Evolutionary conservation across 2,888 invertebrate species (phyloP), one percentile per base, ranked within the genome.

Genomic region (Harpalus rubripes): DNA sequence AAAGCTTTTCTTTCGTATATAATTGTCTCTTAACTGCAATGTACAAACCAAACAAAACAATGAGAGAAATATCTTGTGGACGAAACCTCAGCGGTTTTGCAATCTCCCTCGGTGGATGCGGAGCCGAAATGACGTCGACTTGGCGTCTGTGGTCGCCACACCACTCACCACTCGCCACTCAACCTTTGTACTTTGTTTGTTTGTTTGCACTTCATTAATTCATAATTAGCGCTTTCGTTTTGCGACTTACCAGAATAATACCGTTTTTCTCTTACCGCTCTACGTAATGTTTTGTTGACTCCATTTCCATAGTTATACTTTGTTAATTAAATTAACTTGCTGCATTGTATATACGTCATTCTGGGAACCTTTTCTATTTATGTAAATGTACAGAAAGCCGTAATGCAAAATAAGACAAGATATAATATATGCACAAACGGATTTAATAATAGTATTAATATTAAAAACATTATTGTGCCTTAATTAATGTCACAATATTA

Each of bases 161-260:
- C 68, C 26, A 68, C 39, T 68, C 15, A 41, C 18, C 72, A 52
- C 44, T 52, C 44, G 15, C 18, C 72, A 52, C 44, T 52, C 44
- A 7, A 7, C 41, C 72, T 74, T 74, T 74, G 72, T 74, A 74
- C 72, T 74, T 74, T 74, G 72, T 78, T 78, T 74, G 72, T 78
- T 78, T 78, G 78, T 78, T 56, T 78, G 56, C 78, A 78, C 56
- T 78, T 78, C 78, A 78, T 78, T 78, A 78, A 78, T 78, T 78
- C 78, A 78, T 78, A 78, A 78, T 78, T 78, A 78, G 78, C 78
- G 32, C 58, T 78, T 78, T 78, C 72, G 44, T 74, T 74, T 18
- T 74, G 72, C 10, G 72, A 74, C 72, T 74, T 74, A 52, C 72
- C 26, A 44, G 72, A 74, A 41, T 74, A 74, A 74, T 74, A 16